These are phyloP conservation scores for Megalops cyprinoides DNA, from an alignment of 2,797 vertebrate species.

Conservation along the genomic window DNA sequence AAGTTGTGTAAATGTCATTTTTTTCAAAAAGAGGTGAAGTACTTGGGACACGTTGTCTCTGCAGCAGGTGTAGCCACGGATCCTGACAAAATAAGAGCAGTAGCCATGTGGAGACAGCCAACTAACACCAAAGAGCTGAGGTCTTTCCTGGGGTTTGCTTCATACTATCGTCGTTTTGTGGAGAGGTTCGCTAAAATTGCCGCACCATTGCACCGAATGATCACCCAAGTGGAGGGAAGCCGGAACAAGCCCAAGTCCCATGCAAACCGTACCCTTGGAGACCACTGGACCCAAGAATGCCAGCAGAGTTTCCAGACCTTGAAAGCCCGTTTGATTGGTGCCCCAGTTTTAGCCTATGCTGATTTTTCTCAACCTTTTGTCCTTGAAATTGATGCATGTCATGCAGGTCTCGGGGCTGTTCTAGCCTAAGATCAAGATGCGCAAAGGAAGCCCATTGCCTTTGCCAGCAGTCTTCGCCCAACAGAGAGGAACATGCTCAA, in stretches of 20 bases:
- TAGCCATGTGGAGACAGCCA: not conserved
- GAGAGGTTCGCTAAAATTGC: conserved; percentile 5
- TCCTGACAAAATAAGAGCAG: not conserved
- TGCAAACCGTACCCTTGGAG: not conserved
- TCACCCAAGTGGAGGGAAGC: not conserved
- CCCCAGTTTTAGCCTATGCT: not conserved
- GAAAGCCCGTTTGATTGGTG: not conserved
- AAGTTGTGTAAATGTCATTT: not conserved
- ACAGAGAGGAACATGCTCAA: not conserved
- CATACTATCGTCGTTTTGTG: not conserved
- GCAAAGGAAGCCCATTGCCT: too few relatives aligned
- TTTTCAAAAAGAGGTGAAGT: not conserved
- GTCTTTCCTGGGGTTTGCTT: not conserved
- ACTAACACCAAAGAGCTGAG: not conserved
- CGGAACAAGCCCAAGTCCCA: not conserved
- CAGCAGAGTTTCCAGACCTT: not conserved
- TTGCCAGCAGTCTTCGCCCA: not conserved
- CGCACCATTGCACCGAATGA: not conserved
- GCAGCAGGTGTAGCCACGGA: not conserved
- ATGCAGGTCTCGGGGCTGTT: not conserved
- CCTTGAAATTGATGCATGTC: not conserved
- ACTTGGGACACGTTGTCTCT: not conserved
- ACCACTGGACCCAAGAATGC: not conserved
- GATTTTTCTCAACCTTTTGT: not conserved
- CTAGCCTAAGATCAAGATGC: not conserved